Evolutionary conservation across 2,113 vertebrate species (phyloP), one percentile per base, ranked within the genome.

Genomic region (Serinus canaria): DNA sequence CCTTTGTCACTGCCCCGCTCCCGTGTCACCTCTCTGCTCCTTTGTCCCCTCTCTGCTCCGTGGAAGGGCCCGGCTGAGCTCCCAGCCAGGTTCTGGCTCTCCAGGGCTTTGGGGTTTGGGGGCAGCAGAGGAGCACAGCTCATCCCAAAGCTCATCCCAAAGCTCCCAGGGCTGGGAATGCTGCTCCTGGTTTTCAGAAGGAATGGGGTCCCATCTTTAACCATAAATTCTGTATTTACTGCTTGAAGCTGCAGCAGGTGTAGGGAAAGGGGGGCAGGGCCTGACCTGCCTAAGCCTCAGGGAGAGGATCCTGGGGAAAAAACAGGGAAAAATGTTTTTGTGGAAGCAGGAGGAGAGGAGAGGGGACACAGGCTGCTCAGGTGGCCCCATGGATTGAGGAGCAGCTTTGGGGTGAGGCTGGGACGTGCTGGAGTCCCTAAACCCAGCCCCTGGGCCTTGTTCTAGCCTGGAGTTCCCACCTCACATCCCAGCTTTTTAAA

Each of bases 131-230:
- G 7, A 22, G 75, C 72, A 2, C 6, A 15, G 66, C 15, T 49
- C 15, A 14, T 21, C 53, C 53, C 31, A 55, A 13, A 55, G 10
- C 59, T 41, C 41, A 15, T 41, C 50, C 53, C 53, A 56, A 14
- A n/a, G 13, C 9, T n/a, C 9, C 33, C 33, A 15, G 55, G 21
- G 31, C 1, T 15, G 55, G 55, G 55, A 15, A 23, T 58, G 52
- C 56, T 24, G 56, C 13, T 25, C 28, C 87, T 47, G 72, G 55
- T 28, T 64, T 55, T 15, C 2, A 9, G 37, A 50, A 70, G 43
- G 67, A 59, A 3, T 5, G 20, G 19, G 14, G 7, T 17, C 0
- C 47, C 10, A 0, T 5, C 11, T 43, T 62, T 31, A 25, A 27
- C n/a, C 72, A 35, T 22, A 67, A 86, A 67, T 18, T 35, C 52